Evolutionary conservation across 2,797 vertebrate species (phyloP), one percentile per base, ranked within the genome.

Genomic region (Acrossocheilus wenchowensis): DNA sequence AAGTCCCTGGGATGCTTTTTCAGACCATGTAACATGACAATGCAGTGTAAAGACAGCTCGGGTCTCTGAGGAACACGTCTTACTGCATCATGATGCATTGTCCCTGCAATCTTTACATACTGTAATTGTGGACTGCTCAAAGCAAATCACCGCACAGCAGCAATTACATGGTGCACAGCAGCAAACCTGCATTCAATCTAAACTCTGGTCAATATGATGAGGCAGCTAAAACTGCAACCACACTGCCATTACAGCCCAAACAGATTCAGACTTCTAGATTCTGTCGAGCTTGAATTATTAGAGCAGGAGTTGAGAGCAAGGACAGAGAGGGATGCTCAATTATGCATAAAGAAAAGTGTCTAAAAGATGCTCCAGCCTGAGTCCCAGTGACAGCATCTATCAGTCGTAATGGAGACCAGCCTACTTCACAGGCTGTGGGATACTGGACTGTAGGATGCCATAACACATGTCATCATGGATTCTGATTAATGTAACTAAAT

Each of bases 201-300:
- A 86, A 86, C 85, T 80, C 77, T 41, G 60, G 78, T 86, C 85
- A 86, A 82, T 72, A 86, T 86, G 85, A 86, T 86, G 85, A 86
- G 85, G 85, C 78, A 75, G 85, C 85, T 81, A 48, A 86, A 86
- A 86, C 85, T 74, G 79, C 71, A 81, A 66, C 78, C 57, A 86
- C 84, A 81, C 78, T 62, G 52, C 12, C 52, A 45, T 57, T 69
- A 41, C 75, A 34, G 52, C n/a, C 30, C 52, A 43, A 30, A n/a
- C 77, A 1, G 3, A 73, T 4, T 23, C 57, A 15, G 7, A 43
- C 45, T 81, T 69, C 66, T 57, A 30, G 36, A 74, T 75, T 43
- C 78, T 30, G 41, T 66, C 30, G 41, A 68, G 54, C 54, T 62
- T 15, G 21, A 60, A 57, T 79, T 34, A 79, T 54, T 34, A 50